Conservation (phyloP, 2,113 vertebrate genomes). For the Oxyura jamaicensis region DNA sequence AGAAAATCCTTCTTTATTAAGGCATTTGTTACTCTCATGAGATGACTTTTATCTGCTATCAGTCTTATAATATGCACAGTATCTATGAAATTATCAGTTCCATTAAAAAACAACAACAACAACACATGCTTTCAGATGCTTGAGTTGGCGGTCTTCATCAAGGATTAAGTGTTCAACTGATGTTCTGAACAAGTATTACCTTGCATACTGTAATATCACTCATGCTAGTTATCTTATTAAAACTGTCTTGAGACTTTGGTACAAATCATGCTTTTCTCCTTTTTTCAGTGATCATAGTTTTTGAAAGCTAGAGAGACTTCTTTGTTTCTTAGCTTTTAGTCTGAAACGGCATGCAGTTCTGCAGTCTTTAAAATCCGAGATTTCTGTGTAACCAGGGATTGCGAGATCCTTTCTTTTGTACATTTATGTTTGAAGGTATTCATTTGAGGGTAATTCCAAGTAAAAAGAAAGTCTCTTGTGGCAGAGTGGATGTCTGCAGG, state of each 20-base stretch:
- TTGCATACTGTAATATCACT: not conserved
- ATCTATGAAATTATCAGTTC: not conserved
- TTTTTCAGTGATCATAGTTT: not conserved
- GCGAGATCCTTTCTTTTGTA: slow-evolving; percentile 1
- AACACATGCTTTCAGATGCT: not conserved
- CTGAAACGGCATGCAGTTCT: not conserved
- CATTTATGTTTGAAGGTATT: not conserved
- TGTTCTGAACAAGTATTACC: not conserved
- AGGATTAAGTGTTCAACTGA: not conserved
- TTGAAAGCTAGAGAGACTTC: not conserved
- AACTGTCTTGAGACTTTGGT: not conserved
- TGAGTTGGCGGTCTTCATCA: not conserved
- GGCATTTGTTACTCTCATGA: not conserved
- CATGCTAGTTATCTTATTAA: not conserved
- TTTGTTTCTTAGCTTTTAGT: not conserved
- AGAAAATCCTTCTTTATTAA: slow-evolving; percentile 1
- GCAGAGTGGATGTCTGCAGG: slow-evolving; percentile 35
- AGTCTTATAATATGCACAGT: not conserved
- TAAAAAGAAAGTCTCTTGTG: not conserved
- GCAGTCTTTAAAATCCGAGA: not conserved
- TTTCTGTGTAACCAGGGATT: not conserved
- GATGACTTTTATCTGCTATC: not conserved
- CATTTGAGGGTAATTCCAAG: slow-evolving; percentile 33
- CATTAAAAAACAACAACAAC: not conserved
- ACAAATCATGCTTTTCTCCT: not conserved